phyloP scores from a whole-genome alignment of 1,140 invertebrate genomes.

The Hyles vespertilio region DNA sequence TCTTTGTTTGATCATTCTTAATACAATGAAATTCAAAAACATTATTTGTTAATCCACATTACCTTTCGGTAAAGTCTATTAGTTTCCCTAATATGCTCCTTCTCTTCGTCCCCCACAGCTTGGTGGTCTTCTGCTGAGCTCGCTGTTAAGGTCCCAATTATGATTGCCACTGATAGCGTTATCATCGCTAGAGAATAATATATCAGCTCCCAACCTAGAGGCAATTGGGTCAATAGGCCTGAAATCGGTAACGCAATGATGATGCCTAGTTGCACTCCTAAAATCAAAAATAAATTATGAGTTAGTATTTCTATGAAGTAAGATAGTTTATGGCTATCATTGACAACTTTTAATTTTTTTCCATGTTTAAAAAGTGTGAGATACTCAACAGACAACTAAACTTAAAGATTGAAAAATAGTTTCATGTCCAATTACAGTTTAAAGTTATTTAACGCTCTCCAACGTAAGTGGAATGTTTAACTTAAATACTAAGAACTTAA shows the following conservation, averaged over 20 bases:
- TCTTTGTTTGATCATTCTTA: not conserved
- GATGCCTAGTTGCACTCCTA: conserved; percentile 50
- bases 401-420: too few species aligned
- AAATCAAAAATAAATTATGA: conserved; percentile 15
- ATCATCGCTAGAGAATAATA: conserved; percentile 53
- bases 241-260: conserved; percentile 41
- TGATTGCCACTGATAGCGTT: conserved; percentile 38
- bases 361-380: too few species aligned
- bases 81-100: conserved; percentile 48
- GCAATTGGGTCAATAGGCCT: conserved; percentile 29
- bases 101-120: conserved; percentile 53
- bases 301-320: not conserved
- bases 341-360: too few species aligned
- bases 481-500: too few species aligned
- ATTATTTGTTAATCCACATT: not conserved
- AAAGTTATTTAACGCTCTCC: too few species aligned
- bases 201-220: conserved; percentile 55
- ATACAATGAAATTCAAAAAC: not conserved
- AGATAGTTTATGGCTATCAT: too few species aligned
- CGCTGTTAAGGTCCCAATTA: conserved; percentile 47
- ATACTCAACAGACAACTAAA: too few species aligned
- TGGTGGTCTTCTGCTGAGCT: conserved; percentile 45
- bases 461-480: too few species aligned
- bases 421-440: too few species aligned
- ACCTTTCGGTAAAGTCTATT: conserved; percentile 37